Evolutionary conservation across 35 echinoderm and acorn worm species (phyloP), one percentile per base, ranked within the genome.

Genomic region (Patiria miniata): DNA sequence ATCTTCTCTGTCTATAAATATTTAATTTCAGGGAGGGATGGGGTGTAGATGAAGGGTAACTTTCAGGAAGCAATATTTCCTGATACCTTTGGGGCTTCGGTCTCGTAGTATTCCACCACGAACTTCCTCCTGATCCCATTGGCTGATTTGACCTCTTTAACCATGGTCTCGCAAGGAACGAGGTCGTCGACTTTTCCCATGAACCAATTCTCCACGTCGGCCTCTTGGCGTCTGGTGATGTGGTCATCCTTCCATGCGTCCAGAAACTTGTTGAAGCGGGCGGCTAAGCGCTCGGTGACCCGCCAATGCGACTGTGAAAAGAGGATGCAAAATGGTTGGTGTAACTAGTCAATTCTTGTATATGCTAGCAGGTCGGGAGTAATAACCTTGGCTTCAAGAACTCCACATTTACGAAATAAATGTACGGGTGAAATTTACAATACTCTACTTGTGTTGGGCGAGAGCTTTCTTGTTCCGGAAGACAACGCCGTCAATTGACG

Each of bases 141-240:
- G 51, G 82, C 65, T 30, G 91, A 94, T 29, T 68, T 79, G 53
- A 94, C 82, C n/a, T 90, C 50, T 34, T 37, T 84, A 21, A 77
- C 59, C 22, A 47, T 33, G 22, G 96, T 99, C 68, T 94, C 36
- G 23, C 96, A 99, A 2, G 89, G 89, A 38, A 94, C 83, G 15
- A 99, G 68, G 81, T 91, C 89, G 29, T 99, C 93, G 19, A 90
- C 86, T 1, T 91, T 61, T 8, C 96, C 96, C 79, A 94, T 77
- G 52, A 99, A 99, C 96, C 96, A 99, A n/a, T 86, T 85, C 55
- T 99, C 88, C 2, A 91, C 86, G 1, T 85, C 93, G 21, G 29
- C 61, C 8, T 89, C 85, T 39, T 99, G 89, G 5, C 83, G 69
- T 68, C 86, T 79, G 19, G 57, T 92, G 22, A 99, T 88, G 47